phyloP scores from a whole-genome alignment of 2,888 invertebrate genomes.

The Heteromyza rotundicornis region DNA sequence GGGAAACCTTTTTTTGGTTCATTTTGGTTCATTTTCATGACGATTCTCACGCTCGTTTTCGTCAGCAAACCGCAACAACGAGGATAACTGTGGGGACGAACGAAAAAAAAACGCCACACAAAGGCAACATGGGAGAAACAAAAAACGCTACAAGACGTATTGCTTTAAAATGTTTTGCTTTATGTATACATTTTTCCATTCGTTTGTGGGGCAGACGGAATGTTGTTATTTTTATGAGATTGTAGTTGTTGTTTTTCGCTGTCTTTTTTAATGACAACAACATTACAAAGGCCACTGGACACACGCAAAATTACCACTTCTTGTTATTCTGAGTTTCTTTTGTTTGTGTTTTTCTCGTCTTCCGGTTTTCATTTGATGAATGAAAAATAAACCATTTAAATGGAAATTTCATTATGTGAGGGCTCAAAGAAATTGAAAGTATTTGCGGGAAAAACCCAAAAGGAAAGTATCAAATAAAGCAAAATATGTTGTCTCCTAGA shows the following conservation, averaged over 20 bases:
- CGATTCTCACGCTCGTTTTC: background rate
- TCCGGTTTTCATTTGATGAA: too few relatives aligned
- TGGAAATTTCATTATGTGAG: background rate
- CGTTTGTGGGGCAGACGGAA: background rate
- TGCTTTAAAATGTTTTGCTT: background rate
- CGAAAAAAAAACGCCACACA: background rate
- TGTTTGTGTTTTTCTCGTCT: background rate
- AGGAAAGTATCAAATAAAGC: too few relatives aligned
- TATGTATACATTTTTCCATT: background rate
- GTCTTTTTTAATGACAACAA: slow-evolving; percentile 4
- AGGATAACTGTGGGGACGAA: too few relatives aligned
- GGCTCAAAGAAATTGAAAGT: background rate
- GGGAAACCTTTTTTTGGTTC: too few relatives aligned
- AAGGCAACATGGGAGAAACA: background rate
- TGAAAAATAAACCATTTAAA: background rate
- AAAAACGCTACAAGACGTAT: background rate
- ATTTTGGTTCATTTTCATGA: background rate
- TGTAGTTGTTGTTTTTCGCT: background rate
- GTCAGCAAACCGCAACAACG: background rate
- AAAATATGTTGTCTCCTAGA: too few relatives aligned
- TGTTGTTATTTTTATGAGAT: background rate
- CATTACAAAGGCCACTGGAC: background rate
- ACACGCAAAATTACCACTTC: slow-evolving; percentile 1
- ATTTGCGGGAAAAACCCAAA: background rate
- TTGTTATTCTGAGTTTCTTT: background rate